Conservation (phyloP, 2,797 vertebrate genomes). For the Corythornis leucogaster region DNA sequence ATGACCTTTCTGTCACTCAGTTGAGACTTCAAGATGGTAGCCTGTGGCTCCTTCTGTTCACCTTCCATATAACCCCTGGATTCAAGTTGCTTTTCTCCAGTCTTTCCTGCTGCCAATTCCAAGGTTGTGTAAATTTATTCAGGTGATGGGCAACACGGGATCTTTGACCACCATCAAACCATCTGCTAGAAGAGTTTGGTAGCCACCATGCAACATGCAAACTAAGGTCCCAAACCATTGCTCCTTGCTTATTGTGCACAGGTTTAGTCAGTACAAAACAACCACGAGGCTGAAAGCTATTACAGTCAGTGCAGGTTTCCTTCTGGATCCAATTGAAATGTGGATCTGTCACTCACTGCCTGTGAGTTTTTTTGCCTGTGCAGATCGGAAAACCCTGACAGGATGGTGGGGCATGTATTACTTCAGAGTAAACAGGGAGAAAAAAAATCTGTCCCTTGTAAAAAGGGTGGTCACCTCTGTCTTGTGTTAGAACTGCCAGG, state of each 20-base stretch:
- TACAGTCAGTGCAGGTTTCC: background rate
- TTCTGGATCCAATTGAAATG: background rate
- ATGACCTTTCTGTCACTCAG: background rate
- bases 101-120: background rate
- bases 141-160: background rate
- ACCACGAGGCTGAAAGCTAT: background rate
- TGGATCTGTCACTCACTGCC: background rate
- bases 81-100: background rate
- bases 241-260: background rate
- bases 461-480: background rate
- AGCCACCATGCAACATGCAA: background rate
- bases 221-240: background rate
- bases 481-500: rapidly evolving
- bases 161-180: background rate
- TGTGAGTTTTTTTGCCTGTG: background rate
- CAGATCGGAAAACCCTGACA: background rate
- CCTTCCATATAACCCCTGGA: background rate
- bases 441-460: background rate
- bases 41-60: background rate
- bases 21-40: background rate
- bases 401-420: rapidly evolving
- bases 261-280: background rate
- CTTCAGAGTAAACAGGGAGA: background rate
- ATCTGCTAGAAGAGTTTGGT: background rate
- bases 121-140: background rate